Base-by-base conservation (phyloP, 1,140 invertebrate species). In the Ylistrum balloti region DNA sequence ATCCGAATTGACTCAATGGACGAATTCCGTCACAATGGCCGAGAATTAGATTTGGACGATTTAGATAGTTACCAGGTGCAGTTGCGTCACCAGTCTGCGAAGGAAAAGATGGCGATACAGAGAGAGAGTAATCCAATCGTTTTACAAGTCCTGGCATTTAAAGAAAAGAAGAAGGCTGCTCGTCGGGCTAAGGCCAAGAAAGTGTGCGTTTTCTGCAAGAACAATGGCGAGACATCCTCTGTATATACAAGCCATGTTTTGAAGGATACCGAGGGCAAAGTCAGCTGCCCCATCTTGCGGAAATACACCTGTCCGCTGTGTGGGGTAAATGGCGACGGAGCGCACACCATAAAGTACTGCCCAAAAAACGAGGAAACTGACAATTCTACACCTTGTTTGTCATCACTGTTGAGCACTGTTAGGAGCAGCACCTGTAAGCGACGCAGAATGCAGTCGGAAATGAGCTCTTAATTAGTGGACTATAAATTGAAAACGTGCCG, bases 271-370 rank as follows among this genome's bases (percentile, higher is more conserved):
- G 90, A 92, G 17, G 93, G 93, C 0, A 95, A 96, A 10, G 96
- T 97, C 0, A 95, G 94, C 0, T 97, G 97, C 88, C 97, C 97
- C 0, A 96, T 97, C 45, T 92, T 97, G 48, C 90, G 96, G 34
- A 95, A 94, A 15, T 96, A 97, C 94, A 95, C 95, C 0, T 97
- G 97, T 92, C 95, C 96, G 13, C 92, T 96, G 0, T 97, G 97
- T 94, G 96, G 96, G 0, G 96, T 95, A 0, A 96, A 96, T 2
- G 97, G 97, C 0, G 96, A 97, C 88, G 91, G 96, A 88, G 97
- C 97, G 33, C 97, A 97, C 93, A 97, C 97, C 0, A 92, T 93
- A 11, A 92, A 91, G 17, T 96, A 96, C 74, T 96, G 96, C 91
- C 95, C 96, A 17, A 90, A 45, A 38, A 92, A 92, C 85, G 91